Base-by-base conservation (phyloP, 2,113 vertebrate species). In the Tapirus terrestris region DNA sequence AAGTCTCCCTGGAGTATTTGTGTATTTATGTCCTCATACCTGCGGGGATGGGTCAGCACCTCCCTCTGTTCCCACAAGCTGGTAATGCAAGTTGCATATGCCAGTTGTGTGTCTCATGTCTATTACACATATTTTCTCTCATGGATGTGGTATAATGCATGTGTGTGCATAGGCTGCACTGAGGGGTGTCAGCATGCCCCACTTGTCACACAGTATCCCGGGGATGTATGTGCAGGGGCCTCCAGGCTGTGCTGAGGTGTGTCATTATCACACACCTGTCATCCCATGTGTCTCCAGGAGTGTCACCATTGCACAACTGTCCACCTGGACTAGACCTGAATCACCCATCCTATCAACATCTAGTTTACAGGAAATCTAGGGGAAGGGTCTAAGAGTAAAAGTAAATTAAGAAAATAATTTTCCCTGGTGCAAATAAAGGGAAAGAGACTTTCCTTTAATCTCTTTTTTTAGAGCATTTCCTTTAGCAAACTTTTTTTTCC, bases 111-210 rank as follows among this genome's bases (percentile, higher is more conserved):
- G 72, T 48, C 20, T 61, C 70, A 12, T 14, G 21, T 12, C 13
- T 48, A 4, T 63, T 17, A 48, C 6, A 45, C 39, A 6, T 61
- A 31, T 89, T n/a, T 48, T 89, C 72, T 51, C 20, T 48, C 14
- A 1, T 13, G 58, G 58, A 48, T 1, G 6, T 20, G 14, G 72
- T 51, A 21, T 27, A 63, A 89, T 8, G 43, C 45, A 39, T 1
- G 1, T 48, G 31, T 51, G 58, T 48, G 70, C 3, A 0, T 25
- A 25, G 56, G 23, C 58, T 76, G 61, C 48, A 14, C 2, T 3
- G 56, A 18, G 56, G 29, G 87, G 31, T 4, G 31, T n/a, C 56
- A n/a, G 72, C 39, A 17, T 48, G 43, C 58, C 14, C 33, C 31
- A 10, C 20, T n/a, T 6, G 31, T 45, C 31, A 48, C 21, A 51